Evolutionary conservation across 2,797 vertebrate species (phyloP), one percentile per base, ranked within the genome.

Genomic region (Amazona finschi): DNA sequence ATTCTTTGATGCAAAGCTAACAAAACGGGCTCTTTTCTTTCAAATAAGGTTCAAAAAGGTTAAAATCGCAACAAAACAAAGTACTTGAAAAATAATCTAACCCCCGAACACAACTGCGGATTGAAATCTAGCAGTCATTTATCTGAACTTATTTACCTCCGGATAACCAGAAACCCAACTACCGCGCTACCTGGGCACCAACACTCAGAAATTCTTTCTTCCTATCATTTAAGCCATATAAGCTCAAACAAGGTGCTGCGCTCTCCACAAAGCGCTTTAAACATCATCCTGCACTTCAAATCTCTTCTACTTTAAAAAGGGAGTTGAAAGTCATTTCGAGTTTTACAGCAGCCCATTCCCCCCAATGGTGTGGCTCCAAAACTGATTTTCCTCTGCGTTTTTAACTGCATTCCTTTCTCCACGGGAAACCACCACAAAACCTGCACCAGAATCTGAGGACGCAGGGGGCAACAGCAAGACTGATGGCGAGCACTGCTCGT

Each of bases 1-100:
- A 72, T 86, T 90, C 92, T 95, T 92, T 95, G 74, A 96, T 96
- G 64, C 76, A 92, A 94, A 89, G 80, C 89, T 93, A 79, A 93
- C 80, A 87, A 94, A 95, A 89, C 25, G 16, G 67, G 62, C 57
- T 91, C 47, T 92, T 87, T 89, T 61, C 70, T 93, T 94, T 90
- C 90, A 69, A 93, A 91, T 57, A 65, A 87, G 28, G 30, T 93
- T 94, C 87, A 88, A 90, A 96, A 89, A 3, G 3, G 57, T 87
- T 88, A 76, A 91, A 76, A 80, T 33, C 78, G 60, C 74, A 81
- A 85, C 25, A 78, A 76, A 69, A 67, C 36, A 36, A 85, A 84
- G 74, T 47, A 73, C 52, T 90, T 96, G 25, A 71, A 93, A 90
- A 94, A 93, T 72, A 91, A 85, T 53, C 71, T 85, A 85, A 73